phyloP scores from a whole-genome alignment of 1,140 invertebrate species.

The Lasioglossum albipes region DNA sequence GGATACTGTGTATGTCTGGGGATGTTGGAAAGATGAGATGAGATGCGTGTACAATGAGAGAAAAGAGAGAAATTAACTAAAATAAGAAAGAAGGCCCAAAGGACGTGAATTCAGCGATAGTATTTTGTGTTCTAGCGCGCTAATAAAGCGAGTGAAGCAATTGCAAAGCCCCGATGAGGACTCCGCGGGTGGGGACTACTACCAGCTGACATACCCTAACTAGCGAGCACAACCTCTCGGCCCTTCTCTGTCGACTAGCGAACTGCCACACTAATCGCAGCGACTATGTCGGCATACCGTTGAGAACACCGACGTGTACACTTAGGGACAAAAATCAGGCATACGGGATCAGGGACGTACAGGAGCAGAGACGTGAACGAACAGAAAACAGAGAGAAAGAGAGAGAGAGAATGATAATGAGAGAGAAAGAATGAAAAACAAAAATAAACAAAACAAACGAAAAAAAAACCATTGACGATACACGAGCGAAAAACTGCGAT shows the following conservation, averaged over 20 bases:
- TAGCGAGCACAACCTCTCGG: conserved; percentile 71
- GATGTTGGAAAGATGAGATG: no score
- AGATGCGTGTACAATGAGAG: not conserved
- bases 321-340: conserved; percentile 33
- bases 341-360: conserved; percentile 16
- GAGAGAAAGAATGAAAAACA: not conserved
- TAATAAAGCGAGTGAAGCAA: conserved; percentile 78
- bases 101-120: conserved; percentile 64
- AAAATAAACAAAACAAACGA: not conserved
- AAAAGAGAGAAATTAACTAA: conserved; percentile 4
- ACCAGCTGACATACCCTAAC: conserved; percentile 80
- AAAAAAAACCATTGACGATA: not conserved
- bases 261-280: conserved; percentile 51
- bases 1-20: no score
- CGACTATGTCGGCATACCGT: conserved; percentile 54
- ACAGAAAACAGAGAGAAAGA: not conserved
- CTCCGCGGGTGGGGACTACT: conserved; percentile 78
- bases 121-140: conserved; percentile 80
- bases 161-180: conserved; percentile 77
- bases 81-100: conserved; percentile 1
- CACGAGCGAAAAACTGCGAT: not conserved
- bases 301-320: conserved; percentile 50
- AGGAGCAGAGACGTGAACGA: not conserved
- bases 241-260: conserved; percentile 68
- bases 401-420: not conserved